Evolutionary conservation across 2,888 invertebrate genomes (phyloP).

Genomic region (Eumacrocentrus americanus): DNA sequence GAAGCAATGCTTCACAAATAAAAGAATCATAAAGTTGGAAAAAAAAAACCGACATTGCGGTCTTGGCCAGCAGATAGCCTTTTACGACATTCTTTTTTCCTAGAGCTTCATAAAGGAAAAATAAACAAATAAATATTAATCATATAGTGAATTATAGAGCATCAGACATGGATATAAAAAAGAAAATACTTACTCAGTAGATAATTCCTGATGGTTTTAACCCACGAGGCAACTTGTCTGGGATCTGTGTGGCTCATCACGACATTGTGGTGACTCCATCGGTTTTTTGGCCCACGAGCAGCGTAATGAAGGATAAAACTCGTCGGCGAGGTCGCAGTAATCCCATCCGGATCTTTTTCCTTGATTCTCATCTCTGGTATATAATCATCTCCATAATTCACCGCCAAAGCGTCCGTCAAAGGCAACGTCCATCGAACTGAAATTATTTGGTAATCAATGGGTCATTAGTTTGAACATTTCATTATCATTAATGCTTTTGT

Average conservation of each 20-base stretch:
- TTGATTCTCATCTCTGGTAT: conserved; percentile 56
- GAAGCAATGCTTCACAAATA: too few species aligned
- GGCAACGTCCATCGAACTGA: conserved; percentile 65
- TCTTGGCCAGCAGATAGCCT: not conserved
- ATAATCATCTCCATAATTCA: conserved; percentile 62
- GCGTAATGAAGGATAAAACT: conserved; percentile 71
- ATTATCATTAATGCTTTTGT: too few species aligned
- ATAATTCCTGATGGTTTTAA: conserved; percentile 66
- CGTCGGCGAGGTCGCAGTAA: conserved; percentile 46
- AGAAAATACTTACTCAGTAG: conserved; percentile 62
- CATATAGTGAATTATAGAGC: not conserved
- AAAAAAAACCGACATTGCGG: not conserved
- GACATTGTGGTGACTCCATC: conserved; percentile 67
- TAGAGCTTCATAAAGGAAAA: too few species aligned
- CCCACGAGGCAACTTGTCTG: conserved; percentile 69
- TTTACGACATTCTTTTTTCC: not conserved
- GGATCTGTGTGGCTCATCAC: conserved; percentile 68
- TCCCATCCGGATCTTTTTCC: conserved; percentile 46
- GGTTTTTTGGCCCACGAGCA: conserved; percentile 64
- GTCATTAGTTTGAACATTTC: not conserved
- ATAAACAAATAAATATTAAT: too few species aligned
- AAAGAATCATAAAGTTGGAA: not conserved
- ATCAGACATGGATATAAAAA: not conserved
- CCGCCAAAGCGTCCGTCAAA: conserved; percentile 66
- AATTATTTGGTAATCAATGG: conserved; percentile 29